phyloP scores from a whole-genome alignment of 2,797 vertebrate species.

The Amblyopsis hoosieri region DNA sequence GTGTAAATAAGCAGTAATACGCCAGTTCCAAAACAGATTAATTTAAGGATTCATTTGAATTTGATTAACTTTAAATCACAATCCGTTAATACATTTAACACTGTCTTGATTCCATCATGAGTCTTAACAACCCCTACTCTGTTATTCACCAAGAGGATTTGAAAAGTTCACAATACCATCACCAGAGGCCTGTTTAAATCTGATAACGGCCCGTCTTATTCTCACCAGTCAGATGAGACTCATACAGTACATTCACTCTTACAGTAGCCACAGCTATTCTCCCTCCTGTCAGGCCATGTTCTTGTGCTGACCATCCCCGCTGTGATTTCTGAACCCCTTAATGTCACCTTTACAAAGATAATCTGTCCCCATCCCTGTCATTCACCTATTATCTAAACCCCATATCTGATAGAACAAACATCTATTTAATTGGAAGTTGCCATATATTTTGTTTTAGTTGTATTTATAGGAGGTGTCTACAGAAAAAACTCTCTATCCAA shows the following conservation, averaged over 20 bases:
- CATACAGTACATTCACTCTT: slow-evolving; percentile 33
- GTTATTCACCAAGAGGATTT: slow-evolving; percentile 53
- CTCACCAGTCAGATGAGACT: slow-evolving; percentile 21
- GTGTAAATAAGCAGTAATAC: slow-evolving; percentile 33
- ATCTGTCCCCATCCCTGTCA: background rate
- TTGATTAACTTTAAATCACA: slow-evolving; percentile 36
- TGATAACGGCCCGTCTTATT: slow-evolving; percentile 67
- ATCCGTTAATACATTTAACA: slow-evolving; percentile 58
- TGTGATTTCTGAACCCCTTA: slow-evolving; percentile 11
- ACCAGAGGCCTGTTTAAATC: slow-evolving; percentile 56
- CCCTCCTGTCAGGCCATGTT: slow-evolving; percentile 9
- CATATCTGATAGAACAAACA: background rate
- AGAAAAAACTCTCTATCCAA: background rate
- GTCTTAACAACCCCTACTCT: slow-evolving; percentile 36
- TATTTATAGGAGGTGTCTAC: background rate
- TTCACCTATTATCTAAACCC: background rate
- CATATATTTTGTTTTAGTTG: background rate
- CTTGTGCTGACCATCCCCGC: slow-evolving; percentile 15
- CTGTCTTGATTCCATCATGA: slow-evolving; percentile 26
- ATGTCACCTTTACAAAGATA: background rate
- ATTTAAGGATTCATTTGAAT: slow-evolving; percentile 4
- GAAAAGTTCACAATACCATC: slow-evolving; percentile 48
- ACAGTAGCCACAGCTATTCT: slow-evolving; percentile 1
- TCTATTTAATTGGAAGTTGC: background rate
- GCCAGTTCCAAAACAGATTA: slow-evolving; percentile 6